These are phyloP conservation scores for Phyllopteryx taeniolatus DNA, from an alignment of 2,113 vertebrate species.

Conservation along the genomic window DNA sequence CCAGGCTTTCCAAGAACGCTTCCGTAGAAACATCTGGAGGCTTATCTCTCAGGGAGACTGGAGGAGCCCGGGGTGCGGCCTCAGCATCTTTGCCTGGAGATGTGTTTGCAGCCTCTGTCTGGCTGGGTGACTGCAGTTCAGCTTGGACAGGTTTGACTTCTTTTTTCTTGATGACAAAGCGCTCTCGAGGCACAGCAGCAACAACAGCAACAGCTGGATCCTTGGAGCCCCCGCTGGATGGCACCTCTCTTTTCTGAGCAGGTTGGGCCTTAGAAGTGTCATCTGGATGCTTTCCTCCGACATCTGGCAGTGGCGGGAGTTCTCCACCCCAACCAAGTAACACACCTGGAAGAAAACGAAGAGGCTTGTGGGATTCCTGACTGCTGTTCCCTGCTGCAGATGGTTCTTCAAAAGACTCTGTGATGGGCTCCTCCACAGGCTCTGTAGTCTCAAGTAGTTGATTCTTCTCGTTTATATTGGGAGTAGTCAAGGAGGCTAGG, in stretches of 20 bases:
- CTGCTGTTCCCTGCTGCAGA: constrained; percentile 68
- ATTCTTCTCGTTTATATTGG: constrained; percentile 79
- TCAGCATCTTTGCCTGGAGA: constrained; percentile 45
- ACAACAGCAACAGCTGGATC: constrained; percentile 61
- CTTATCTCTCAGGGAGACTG: constrained; percentile 87
- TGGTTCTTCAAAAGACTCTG: constrained; percentile 61
- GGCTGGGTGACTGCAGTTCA: constrained; percentile 51
- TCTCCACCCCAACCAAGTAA: constrained; percentile 89
- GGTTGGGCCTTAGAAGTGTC: constrained; percentile 76
- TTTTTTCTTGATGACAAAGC: constrained; percentile 74
- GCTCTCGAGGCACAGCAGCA: constrained; percentile 65
- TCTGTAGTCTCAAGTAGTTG: constrained; percentile 73
- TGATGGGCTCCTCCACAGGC: constrained; percentile 55
- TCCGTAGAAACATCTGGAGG: constrained; percentile 93
- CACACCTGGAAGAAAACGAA: constrained; percentile 94
- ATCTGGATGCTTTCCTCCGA: constrained; percentile 80
- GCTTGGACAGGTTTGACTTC: constrained; percentile 68
- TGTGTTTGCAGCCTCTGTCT: constrained; percentile 41
- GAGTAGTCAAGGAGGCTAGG: constrained; percentile 81
- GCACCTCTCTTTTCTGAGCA: constrained; percentile 44
- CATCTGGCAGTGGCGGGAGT: constrained; percentile 77
- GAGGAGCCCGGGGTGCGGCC: constrained; percentile 21
- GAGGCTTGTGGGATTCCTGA: constrained; percentile 81
- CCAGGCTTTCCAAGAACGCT: constrained; percentile 82
- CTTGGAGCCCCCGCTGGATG: constrained; percentile 66